Evolutionary conservation across 2,113 vertebrate genomes (phyloP).

Genomic region (Potamarius usumacintae): DNA sequence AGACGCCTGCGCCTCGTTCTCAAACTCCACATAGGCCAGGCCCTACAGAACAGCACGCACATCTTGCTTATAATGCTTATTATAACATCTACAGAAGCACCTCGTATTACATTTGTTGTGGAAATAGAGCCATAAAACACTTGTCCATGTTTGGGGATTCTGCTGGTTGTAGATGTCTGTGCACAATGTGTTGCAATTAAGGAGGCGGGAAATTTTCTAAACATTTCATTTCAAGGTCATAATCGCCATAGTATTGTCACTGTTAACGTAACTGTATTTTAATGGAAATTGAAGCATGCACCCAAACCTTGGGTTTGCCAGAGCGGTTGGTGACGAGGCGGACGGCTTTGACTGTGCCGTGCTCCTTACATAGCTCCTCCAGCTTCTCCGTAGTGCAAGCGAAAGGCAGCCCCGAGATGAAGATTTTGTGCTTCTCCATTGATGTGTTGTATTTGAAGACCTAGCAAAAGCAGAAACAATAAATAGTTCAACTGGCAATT

Average conservation of each 20-base stretch:
- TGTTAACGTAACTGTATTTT: not conserved
- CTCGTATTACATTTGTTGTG: not conserved
- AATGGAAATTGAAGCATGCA: not conserved
- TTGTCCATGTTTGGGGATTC: not conserved
- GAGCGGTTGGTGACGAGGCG: conserved; percentile 93
- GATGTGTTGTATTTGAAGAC: conserved; percentile 90
- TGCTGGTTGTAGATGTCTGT: not conserved
- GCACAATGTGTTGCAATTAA: not conserved
- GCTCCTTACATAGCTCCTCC: conserved; percentile 80
- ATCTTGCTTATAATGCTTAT: too few species aligned
- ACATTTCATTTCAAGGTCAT: not conserved
- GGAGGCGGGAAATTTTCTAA: not conserved
- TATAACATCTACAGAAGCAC: not conserved
- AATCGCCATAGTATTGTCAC: not conserved
- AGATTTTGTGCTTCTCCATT: conserved; percentile 95
- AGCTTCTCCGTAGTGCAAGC: conserved; percentile 89
- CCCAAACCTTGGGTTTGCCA: conserved; percentile 89
- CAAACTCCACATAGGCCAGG: conserved; percentile 95
- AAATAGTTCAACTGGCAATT: not conserved
- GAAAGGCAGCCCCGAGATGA: conserved; percentile 91
- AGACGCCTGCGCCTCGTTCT: conserved; percentile 84
- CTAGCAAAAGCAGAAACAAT: conserved; percentile 62
- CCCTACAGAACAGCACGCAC: conserved; percentile 73
- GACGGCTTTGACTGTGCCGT: conserved; percentile 85
- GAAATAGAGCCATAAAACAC: not conserved